Base-by-base conservation (phyloP, 2,113 vertebrate species). In the Naja naja region DNA sequence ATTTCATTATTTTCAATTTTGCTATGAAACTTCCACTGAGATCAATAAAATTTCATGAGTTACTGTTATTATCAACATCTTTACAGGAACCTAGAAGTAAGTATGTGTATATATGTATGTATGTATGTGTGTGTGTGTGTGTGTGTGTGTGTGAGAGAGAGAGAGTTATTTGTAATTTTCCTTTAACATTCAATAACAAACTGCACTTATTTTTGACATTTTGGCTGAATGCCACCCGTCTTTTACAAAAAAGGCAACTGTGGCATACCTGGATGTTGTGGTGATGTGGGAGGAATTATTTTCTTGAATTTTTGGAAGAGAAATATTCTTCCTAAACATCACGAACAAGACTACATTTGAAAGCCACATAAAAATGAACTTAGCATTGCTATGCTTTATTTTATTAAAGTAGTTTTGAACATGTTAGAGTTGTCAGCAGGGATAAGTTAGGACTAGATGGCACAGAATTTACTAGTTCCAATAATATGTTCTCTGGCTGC, bases 401-500 rank as follows among this genome's bases (percentile, higher is more conserved):
- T 60, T 89, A 56, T n/a, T 12, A 9, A 49, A 81, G 10, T 93
- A 16, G 18, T 69, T 49, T 91, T 39, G 85, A 47, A 1, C 54
- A 53, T 85, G 81, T 91, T 87, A 85, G 90, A 93, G 0, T 3
- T 89, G 6, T 91, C 86, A 69, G 4, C 52, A 64, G 3, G 85
- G 91, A 49, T 90, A 74, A 0, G 52, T 60, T 45, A 92, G 11
- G 1, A 47, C 87, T 90, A 74, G 2, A 7, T 92, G 43, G 11
- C 2, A 52, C 87, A 87, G 87, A 90, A 92, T 39, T 52, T 34
- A 93, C 12, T 81, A 87, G 64, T 5, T 45, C 0, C 4, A 95
- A 93, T 92, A 92, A 81, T 87, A 39, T 60, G 10, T 90, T 88
- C 81, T 94, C 91, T 10, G 25, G 0, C 18, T 94, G 88, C 34